Evolutionary conservation across 2,888 invertebrate species (phyloP), one percentile per base, ranked within the genome.

Genomic region (Odontocolon sp.): DNA sequence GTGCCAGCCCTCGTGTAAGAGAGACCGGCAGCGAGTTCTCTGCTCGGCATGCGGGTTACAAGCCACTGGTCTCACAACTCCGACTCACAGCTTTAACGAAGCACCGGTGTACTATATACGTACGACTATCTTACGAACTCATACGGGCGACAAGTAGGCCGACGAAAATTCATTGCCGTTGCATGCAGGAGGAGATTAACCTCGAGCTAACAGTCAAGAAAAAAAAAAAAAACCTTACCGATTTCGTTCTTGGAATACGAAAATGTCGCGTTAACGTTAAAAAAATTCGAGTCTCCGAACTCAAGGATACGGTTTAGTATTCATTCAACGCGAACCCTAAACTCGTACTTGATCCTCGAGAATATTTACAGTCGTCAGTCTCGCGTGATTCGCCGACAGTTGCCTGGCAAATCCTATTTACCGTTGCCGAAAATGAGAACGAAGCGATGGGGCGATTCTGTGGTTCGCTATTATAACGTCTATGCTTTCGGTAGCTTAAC

Each of bases 111-210:
- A 47, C 66, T 52, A 28, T 40, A 52, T 38, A 47, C 33, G 18
- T 47, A 42, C 47, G 56, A 77, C 59, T 90, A 90, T 89, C 89
- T 89, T 86, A 84, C 81, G 81, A 33, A n/a, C 79, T 69, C 82
- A 90, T 90, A 89, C 89, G 90, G 89, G 90, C 83, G 85, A 87
- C 87, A 89, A 90, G 88, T 90, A 88, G 89, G 88, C 84, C 89
- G 88, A 80, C 83, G 84, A 87, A 83, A 87, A 87, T 85, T 84
- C 84, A 86, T 82, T 83, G 81, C 80, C 82, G 83, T 31, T 57
- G 59, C 67, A 57, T 67, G 56, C 54, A 70, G 26, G 31, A 77
- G 57, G 45, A 77, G 63, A 68, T 74, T 70, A 80, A 74, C 59
- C 73, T 74, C 68, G 68, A 38, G 36, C 59, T n/a, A 9, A 36